Evolutionary conservation across 2,888 invertebrate genomes (phyloP), one percentile per base, ranked within the genome.

Genomic region (Nephrotoma appendiculata): DNA sequence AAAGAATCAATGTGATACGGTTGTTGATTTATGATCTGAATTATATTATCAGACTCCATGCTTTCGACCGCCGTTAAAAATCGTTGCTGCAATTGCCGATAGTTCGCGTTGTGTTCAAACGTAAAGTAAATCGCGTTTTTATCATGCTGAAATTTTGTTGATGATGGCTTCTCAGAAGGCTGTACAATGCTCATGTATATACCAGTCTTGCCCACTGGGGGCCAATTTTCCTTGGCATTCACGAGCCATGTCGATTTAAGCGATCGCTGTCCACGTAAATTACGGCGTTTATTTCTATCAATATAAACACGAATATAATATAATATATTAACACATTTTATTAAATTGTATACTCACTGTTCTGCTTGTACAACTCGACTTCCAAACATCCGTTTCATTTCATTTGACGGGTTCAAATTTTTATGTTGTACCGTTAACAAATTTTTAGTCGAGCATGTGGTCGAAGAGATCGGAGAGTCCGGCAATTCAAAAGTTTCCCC

Each of bases 1-100:
- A 96, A 91, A 0, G 96, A 94, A 90, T 97, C 96, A 52, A 97
- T 94, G 89, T 97, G 97, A 90, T 95, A 96, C 0, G 96, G 95
- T 90, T 96, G 94, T 44, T 94, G 92, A 89, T 95, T 94, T 86
- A 96, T 93, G 87, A 97, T 93, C 88, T 93, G 95, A 88, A 96
- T 94, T 88, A 97, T 94, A 90, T 95, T 95, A 89, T 96, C 95
- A 0, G 96, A 96, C 91, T 96, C 94, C 86, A 95, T 93, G 88
- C 95, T 95, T 90, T 96, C 96, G 3, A 97, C 95, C 48, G 96
- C 96, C 88, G 95, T 93, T 86, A 96, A 92, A 91, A 97, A 97
- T 90, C 93, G 93, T 88, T 93, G 93, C 91, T 97, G 96, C 31
- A 95, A 92, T 89, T 95, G 93, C 89, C 95, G 95, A 90, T 97